A percentile compares a stretch with the other conserved stretches of the same genome.
phyloP scores from a whole-genome alignment of 2,797 vertebrate genomes.

The Hyperoplus lanceolatus region DNA sequence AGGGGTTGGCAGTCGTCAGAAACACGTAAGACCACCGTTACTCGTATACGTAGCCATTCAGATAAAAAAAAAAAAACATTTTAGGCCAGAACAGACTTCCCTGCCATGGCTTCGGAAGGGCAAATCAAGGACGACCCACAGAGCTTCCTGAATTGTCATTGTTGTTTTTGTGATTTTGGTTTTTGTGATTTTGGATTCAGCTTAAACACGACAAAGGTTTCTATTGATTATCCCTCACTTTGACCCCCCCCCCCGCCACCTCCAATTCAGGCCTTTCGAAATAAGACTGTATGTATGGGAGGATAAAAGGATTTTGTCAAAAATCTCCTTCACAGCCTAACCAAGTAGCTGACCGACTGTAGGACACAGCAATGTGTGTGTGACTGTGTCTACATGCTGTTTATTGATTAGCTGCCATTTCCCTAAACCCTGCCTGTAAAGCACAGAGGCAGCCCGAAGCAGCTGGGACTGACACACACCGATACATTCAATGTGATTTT shows the following conservation, averaged over 20 bases:
- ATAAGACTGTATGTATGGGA: not conserved
- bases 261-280: not conserved
- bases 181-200: not conserved
- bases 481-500: not conserved
- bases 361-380: constrained; percentile 11
- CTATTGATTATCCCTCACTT: not conserved
- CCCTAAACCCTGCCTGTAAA: constrained; percentile 46
- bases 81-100: not conserved
- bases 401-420: constrained; percentile 72
- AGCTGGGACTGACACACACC: not conserved
- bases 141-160: not conserved
- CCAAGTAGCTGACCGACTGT: not conserved
- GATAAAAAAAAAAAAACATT: constrained; percentile 11
- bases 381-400: constrained; percentile 57
- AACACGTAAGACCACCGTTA: constrained; percentile 46
- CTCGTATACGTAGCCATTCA: constrained; percentile 13
- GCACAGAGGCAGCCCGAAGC: constrained; percentile 16
- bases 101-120: constrained; percentile 44
- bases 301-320: not conserved
- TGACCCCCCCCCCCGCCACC: not conserved
- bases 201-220: not conserved
- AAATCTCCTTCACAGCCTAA: not conserved
- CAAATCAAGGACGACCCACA: constrained; percentile 41
- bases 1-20: constrained; percentile 51
- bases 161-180: not conserved